A percentile compares a stretch with the other conserved stretches of the same genome.
phyloP scores from a whole-genome alignment of 2,113 vertebrate species.

The Etia nguti region DNA sequence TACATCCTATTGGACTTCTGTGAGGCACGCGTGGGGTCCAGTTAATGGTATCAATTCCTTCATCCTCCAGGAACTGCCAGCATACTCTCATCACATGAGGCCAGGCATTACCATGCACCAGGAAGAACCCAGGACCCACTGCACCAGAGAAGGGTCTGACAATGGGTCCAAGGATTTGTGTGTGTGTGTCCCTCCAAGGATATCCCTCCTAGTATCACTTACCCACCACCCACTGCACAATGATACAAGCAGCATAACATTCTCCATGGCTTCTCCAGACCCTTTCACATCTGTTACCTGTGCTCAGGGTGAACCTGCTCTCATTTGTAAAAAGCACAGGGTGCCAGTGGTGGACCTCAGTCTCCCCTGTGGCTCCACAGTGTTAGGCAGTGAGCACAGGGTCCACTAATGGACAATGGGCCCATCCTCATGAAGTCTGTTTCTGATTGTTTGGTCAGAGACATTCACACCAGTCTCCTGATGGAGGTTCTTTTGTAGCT shows the following conservation, averaged over 20 bases:
- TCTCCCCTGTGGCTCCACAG: background rate
- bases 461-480: background rate
- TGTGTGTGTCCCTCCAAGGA: no score
- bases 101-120: background rate
- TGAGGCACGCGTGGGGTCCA: rapidly evolving
- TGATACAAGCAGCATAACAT: no score
- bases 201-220: no score
- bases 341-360: rapidly evolving
- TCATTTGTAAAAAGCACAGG: background rate
- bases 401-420: background rate
- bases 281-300: background rate
- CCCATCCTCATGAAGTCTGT: background rate
- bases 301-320: background rate
- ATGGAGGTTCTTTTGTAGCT: background rate
- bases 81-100: background rate
- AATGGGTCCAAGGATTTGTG: background rate
- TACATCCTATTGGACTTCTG: background rate
- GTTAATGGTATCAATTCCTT: background rate
- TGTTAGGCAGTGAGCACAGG: background rate
- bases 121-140: background rate
- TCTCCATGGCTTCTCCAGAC: background rate
- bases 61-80: background rate
- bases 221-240: no score
- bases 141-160: background rate
- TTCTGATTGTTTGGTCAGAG: background rate